Conservation (phyloP, 2,113 vertebrate species). For the Solea solea region DNA sequence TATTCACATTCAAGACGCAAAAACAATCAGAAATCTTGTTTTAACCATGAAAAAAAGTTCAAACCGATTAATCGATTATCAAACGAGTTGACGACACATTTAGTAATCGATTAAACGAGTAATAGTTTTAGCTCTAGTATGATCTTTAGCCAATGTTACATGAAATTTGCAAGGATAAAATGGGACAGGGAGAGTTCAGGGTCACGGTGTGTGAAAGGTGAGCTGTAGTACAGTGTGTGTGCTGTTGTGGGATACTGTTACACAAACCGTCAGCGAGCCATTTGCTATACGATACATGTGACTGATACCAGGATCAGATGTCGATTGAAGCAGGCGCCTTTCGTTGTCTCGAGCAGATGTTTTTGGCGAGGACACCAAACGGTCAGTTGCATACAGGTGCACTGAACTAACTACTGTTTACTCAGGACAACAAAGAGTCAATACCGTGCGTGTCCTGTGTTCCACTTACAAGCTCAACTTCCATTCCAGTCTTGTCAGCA, state of each 20-base stretch:
- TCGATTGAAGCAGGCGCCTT: slow-evolving; percentile 22
- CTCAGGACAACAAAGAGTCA: not conserved
- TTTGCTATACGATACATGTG: slow-evolving; percentile 44
- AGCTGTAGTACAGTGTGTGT: not conserved
- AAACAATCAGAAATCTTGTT: no score
- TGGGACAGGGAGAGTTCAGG: not conserved
- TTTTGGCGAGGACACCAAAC: slow-evolving; percentile 29
- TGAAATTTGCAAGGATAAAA: no score
- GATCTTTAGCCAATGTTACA: no score
- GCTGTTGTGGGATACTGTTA: slow-evolving; percentile 35
- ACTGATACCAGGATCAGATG: slow-evolving; percentile 47
- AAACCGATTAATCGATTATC: no score
- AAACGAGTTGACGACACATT: no score
- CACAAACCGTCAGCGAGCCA: slow-evolving; percentile 22
- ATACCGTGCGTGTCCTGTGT: not conserved
- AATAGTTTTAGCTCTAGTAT: no score
- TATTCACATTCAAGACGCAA: no score
- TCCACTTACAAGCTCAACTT: slow-evolving; percentile 3
- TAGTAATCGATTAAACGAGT: no score
- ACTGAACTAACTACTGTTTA: not conserved
- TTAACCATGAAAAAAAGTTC: no score
- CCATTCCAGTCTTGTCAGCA: not conserved
- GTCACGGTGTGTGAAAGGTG: slow-evolving; percentile 3
- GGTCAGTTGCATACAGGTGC: not conserved
- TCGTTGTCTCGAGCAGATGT: slow-evolving; percentile 38